Percentiles rank a stretch among this genome's conserved stretches.
phyloP scores from a whole-genome alignment of 2,797 vertebrate species.

The Microctenopoma steveboyesi region DNA sequence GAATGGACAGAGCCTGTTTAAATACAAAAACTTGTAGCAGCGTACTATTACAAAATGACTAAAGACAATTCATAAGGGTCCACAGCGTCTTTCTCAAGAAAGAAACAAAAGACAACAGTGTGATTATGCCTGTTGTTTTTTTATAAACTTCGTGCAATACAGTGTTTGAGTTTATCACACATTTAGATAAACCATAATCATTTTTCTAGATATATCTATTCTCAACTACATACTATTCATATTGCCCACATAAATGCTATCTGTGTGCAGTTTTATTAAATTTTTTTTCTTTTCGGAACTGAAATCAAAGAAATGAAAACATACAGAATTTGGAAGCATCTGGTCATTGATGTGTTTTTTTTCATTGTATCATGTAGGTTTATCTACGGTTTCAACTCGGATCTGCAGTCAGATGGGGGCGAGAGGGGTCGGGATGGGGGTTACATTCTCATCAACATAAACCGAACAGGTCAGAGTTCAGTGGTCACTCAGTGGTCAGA shows the following conservation, averaged over 20 bases:
- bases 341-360: conserved; percentile 67
- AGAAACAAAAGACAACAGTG: conserved; percentile 77
- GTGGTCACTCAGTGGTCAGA: conserved; percentile 50
- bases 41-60: background rate
- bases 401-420: conserved; percentile 56
- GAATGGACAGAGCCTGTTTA: too few species aligned
- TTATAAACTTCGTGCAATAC: conserved; percentile 88
- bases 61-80: background rate
- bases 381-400: conserved; percentile 64
- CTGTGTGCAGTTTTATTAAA: conserved; percentile 79
- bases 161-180: conserved; percentile 87
- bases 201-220: conserved; percentile 84
- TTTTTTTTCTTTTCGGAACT: conserved; percentile 76
- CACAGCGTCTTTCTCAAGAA: conserved; percentile 24
- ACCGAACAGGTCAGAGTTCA: conserved; percentile 67
- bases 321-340: conserved; percentile 75
- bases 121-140: conserved; percentile 74
- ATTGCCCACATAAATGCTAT: conserved; percentile 86
- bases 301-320: conserved; percentile 73
- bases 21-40: too few species aligned
- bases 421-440: conserved; percentile 25
- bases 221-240: conserved; percentile 85
- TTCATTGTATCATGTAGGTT: conserved; percentile 58
- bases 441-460: conserved; percentile 80
- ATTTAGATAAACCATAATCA: conserved; percentile 87